Base-by-base conservation (phyloP, 2,113 vertebrate genomes). In the Gobius niger region DNA sequence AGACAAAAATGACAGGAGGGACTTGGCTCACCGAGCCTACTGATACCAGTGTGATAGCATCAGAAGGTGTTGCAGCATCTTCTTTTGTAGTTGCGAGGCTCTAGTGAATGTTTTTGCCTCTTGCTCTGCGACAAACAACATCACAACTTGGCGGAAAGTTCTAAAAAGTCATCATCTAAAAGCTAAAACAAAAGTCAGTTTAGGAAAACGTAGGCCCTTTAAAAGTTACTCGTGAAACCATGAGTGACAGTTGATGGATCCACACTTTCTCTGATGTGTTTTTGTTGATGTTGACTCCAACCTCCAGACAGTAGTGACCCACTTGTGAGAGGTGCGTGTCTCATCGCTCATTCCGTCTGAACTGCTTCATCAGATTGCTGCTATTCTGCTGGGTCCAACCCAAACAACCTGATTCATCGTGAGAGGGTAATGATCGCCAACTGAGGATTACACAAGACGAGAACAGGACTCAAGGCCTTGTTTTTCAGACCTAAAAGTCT, bases 291-390 rank as follows among this genome's bases (percentile, higher is more conserved):
- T 42, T 42, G 0, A 8, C 40, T 16, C 4, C 34, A 14, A 41
- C 56, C 15, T 60, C 14, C 14, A 60, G 57, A 9, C 57, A 42
- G 57, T 60, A 42, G 57, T 60, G 57, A 60, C 57, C 57, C 57
- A 60, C 40, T 60, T 60, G 40, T 10, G 14, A n/a, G 15, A 42
- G 57, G 57, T n/a, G 57, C 57, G 10, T 7, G 34, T 60, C 57
- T 44, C 57, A 60, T 60, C 57, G 42, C 16, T 7, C 15, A 60
- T 60, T 60, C 57, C 9, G 14, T 60, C 40, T 60, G 57, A 60
- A 42, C 57, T 44, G 3, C 1, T 15, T 14, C 34, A 41, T 42
- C 34, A n/a, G 14, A 15, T 42, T 15, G 15, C 41, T 44, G 14
- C 8, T 16, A 9, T n/a, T 60, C 57, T 42, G 6, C 56, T 42